These are phyloP conservation scores for Dyspetes luteomarginatus DNA, from an alignment of 2,888 invertebrate species.

Conservation along the genomic window DNA sequence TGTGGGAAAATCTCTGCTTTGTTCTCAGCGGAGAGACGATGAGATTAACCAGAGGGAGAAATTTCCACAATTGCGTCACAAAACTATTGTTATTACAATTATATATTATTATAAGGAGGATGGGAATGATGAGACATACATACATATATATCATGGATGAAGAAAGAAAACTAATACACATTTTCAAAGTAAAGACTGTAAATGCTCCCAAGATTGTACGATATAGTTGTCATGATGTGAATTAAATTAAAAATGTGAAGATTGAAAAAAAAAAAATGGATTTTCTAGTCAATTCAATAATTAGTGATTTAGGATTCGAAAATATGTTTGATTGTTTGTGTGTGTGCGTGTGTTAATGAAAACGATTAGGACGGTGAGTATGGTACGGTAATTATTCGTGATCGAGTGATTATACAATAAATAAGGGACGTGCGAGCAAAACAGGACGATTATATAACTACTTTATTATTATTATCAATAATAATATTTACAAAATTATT, in stretches of 20 bases:
- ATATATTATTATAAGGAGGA: slow-evolving; percentile 25
- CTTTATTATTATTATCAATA: slow-evolving; percentile 27
- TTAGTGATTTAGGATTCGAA: slow-evolving; percentile 62
- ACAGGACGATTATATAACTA: not conserved
- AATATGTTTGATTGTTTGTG: slow-evolving; percentile 14
- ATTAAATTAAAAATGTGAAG: slow-evolving; percentile 48
- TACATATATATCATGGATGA: slow-evolving; percentile 23
- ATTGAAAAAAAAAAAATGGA: slow-evolving; percentile 65
- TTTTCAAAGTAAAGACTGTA: slow-evolving; percentile 75
- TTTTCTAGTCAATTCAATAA: slow-evolving; percentile 79
- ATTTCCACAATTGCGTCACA: slow-evolving; percentile 37
- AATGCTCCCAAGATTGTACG: slow-evolving; percentile 76
- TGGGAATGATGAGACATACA: slow-evolving; percentile 30
- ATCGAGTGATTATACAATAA: slow-evolving; percentile 3
- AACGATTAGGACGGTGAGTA: not conserved
- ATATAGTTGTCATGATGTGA: slow-evolving; percentile 55
- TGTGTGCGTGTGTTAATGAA: not conserved
- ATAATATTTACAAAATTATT: slow-evolving; percentile 26
- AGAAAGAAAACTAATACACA: slow-evolving; percentile 53
- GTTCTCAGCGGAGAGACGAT: slow-evolving; percentile 17
- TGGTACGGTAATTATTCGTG: not conserved
- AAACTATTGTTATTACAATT: slow-evolving; percentile 58
- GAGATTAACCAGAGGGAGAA: too few species aligned
- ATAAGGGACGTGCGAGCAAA: not conserved
- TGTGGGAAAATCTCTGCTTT: slow-evolving; percentile 9